Base-by-base conservation (phyloP, 2,888 invertebrate species). In the Nomada ferruginata region DNA sequence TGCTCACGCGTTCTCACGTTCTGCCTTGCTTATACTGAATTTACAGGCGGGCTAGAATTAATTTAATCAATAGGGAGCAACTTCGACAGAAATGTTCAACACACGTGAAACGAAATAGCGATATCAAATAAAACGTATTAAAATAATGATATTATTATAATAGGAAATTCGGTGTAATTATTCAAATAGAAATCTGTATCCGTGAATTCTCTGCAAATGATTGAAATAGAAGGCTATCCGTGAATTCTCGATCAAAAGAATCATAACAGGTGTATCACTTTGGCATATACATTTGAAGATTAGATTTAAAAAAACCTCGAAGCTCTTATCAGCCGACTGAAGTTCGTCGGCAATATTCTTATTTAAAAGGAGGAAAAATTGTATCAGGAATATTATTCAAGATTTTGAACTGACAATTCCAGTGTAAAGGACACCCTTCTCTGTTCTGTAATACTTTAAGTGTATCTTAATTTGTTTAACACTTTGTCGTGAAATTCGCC, bases 401-500 rank as follows among this genome's bases (percentile, higher is more conserved):
- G 11, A 60, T 29, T 5, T 66, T 65, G 10, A 26, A 36, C 44
- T 42, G 29, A 77, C 20, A 4, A 66, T 47, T 20, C 44, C 15
- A 15, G 13, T 3, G 18, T 20, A 26, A 52, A 60, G 64, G 13
- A 59, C 26, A 50, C n/a, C n/a, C 15, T 60, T 15, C 13, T 50
- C 55, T 59, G 29, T 36, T 26, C 26, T 59, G 52, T 73, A 65
- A 18, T 75, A 50, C 18, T 50, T 29, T 7, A 29, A 29, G 47
- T 53, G 11, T 23, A 50, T 47, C n/a, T 57, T n/a, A 18, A 63
- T 36, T 23, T 26, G 61, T 20, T 23, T 52, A 53, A 15, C 15
- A 53, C 10, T 78, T 61, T 20, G 5, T 53, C 59, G 29, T 53
- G 44, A 61, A 74, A 74, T 11, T 77, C 47, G 18, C 55, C 60